A percentile compares a stretch with the other conserved stretches of the same genome.
Conservation (phyloP, 92 coral and sea anemone species). For the Zoanthus sociatus region DNA sequence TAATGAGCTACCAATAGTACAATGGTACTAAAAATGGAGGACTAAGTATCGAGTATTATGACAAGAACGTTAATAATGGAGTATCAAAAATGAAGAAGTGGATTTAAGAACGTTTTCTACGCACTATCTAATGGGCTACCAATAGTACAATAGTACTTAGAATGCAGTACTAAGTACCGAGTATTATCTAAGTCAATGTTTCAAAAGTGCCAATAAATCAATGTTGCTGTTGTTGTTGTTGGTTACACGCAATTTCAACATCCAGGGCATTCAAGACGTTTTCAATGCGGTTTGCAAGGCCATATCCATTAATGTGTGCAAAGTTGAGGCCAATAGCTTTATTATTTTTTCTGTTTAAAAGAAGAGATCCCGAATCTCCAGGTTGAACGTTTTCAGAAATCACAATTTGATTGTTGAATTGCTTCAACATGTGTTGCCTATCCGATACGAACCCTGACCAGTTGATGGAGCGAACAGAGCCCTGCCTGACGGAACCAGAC, state of each 20-base stretch:
- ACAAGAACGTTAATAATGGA: no score
- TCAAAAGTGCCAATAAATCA: no score
- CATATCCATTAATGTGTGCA: not conserved
- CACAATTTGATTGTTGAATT: conserved; percentile 37
- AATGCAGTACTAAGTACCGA: no score
- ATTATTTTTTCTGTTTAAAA: conserved; percentile 28
- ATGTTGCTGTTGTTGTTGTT: no score
- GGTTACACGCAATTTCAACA: conserved; percentile 13
- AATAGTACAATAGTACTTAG: no score
- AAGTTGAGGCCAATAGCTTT: conserved; percentile 39
- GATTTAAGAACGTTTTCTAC: no score
- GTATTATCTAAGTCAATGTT: no score
- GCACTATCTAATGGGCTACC: no score
- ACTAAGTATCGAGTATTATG: no score
- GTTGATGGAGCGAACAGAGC: conserved; percentile 24
- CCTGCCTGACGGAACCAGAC: conserved; percentile 11
- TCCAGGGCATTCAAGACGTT: conserved; percentile 28
- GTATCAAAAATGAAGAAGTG: no score
- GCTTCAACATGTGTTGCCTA: not conserved
- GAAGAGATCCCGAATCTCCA: conserved; percentile 27
- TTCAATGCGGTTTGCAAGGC: conserved; percentile 25
- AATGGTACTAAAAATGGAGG: no score
- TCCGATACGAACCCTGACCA: conserved; percentile 23
- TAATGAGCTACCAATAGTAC: no score
- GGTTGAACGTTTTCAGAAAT: not conserved